Evolutionary conservation across 2,797 vertebrate species (phyloP).

Genomic region (Microtus obscurus): DNA sequence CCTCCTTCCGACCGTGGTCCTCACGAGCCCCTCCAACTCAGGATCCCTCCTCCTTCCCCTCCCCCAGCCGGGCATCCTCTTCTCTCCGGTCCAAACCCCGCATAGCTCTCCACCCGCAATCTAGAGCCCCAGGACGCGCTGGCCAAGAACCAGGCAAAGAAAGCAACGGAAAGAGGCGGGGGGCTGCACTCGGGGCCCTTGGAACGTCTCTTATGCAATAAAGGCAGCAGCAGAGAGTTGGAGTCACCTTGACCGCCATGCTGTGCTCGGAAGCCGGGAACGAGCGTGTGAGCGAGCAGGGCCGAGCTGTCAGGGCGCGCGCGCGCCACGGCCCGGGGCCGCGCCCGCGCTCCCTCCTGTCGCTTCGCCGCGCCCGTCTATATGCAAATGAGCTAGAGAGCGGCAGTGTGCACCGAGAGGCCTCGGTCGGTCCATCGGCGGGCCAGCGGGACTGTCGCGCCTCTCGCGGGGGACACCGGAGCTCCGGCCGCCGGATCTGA

Average conservation of each 20-base stretch:
- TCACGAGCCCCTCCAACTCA: constrained; percentile 56
- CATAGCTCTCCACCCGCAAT: constrained; percentile 57
- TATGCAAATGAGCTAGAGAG: constrained; percentile 69
- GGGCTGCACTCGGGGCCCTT: constrained; percentile 51
- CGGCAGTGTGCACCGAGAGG: not conserved
- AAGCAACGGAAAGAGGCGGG: constrained; percentile 38
- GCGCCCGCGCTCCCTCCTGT: constrained; percentile 22
- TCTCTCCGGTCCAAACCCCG: constrained; percentile 54
- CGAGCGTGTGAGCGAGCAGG: constrained; percentile 80
- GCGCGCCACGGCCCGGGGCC: constrained; percentile 81
- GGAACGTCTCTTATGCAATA: constrained; percentile 76
- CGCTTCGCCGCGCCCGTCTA: constrained; percentile 19
- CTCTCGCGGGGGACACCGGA: not conserved
- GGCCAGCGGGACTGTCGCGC: rapidly evolving
- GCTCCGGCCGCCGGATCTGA: not conserved
- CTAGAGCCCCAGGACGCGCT: constrained; percentile 59
- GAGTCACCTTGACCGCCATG: constrained; percentile 99
- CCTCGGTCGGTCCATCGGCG: rapidly evolving
- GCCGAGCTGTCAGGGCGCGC: constrained; percentile 84
- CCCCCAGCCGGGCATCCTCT: constrained; percentile 79
- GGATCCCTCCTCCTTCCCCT: constrained; percentile 65
- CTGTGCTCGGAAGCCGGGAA: constrained; percentile 87
- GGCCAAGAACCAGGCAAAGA: constrained; percentile 62
- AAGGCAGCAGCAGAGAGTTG: constrained; percentile 84
- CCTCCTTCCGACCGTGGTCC: not conserved